Evolutionary conservation across 2,888 invertebrate genomes (phyloP).

Genomic region (Bursaphelenchus okinawaensis): DNA sequence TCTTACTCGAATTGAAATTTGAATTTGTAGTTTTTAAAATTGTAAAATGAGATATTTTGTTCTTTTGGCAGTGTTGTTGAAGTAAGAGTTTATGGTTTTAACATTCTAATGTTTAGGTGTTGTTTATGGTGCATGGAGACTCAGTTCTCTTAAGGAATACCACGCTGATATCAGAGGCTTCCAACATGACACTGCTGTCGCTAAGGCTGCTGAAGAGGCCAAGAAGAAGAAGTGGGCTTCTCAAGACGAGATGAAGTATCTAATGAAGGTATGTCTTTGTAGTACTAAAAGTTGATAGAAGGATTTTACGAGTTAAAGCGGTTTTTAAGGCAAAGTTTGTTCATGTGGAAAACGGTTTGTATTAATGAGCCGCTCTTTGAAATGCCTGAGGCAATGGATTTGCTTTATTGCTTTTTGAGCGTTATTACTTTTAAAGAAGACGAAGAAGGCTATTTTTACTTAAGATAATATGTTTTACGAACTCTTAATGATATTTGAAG

Average conservation of each 20-base stretch:
- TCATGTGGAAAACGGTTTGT: too few species aligned
- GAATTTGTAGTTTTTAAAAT: too few species aligned
- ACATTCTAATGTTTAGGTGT: too few species aligned
- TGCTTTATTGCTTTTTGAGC: too few species aligned
- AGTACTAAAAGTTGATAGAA: too few species aligned
- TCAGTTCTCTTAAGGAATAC: conserved; percentile 48
- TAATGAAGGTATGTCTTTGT: conserved; percentile 46
- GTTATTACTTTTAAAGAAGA: too few species aligned
- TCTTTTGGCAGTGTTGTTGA: too few species aligned
- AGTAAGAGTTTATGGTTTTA: too few species aligned
- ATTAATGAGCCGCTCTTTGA: background rate
- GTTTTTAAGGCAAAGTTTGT: conserved; percentile 1
- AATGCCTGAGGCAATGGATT: background rate
- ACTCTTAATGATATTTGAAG: background rate
- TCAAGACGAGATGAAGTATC: conserved; percentile 55
- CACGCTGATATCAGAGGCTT: conserved; percentile 56
- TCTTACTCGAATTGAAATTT: too few species aligned
- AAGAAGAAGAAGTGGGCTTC: conserved; percentile 55
- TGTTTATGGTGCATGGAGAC: conserved; percentile 42
- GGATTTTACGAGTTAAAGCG: background rate
- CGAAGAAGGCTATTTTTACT: background rate
- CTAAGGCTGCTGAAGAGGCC: conserved; percentile 45
- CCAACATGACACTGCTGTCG: conserved; percentile 56
- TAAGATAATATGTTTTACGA: background rate
- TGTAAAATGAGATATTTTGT: too few species aligned